Base-by-base conservation (phyloP, 2,797 vertebrate genomes). In the Calcarius lapponicus region DNA sequence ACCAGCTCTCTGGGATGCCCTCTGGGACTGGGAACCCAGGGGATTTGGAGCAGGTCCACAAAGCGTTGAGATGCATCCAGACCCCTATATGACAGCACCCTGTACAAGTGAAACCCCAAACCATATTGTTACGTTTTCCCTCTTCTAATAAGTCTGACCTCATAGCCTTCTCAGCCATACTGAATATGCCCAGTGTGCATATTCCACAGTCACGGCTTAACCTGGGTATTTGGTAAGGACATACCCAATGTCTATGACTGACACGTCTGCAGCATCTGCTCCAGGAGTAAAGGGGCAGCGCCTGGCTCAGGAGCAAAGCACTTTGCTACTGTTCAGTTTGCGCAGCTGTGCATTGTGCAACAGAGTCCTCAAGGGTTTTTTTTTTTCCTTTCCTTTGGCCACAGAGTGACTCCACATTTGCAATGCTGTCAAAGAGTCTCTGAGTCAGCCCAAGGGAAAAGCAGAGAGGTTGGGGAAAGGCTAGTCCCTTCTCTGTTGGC, bases 221-320 rank as follows among this genome's bases (percentile, higher is more conserved):
- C 54, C 28, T 70, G 73, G 7, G 3, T 36, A 20, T 31, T 91
- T 31, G 56, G 20, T 56, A 43, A 90, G 66, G 56, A 57, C 15
- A 34, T 31, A 62, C 4, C 21, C 24, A 11, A 4, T 0, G 0
- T 6, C 38, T 74, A 2, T 28, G 20, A 43, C 3, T 83, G 82
- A 47, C 6, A 13, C 1, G 3, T 34, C 50, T 75, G n/a, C 29
- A 53, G 17, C 12, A 29, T 38, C 53, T 45, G 40, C 42, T 28
- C 56, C 47, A 64, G 40, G 24, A 54, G 10, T 20, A 76, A 80
- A 79, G 29, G 43, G 12, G 4, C 60, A 62, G 16, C 12, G 31
- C 38, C 56, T 42, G 40, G 38, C 19, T 60, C 43, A 67, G n/a
- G 24, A 64, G 8, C 25, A 71, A 3, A 7, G 15, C 11, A 14